A percentile compares a stretch with the other conserved stretches of the same genome.
phyloP scores from a whole-genome alignment of 2,113 vertebrate species.

The Paralichthys olivaceus region DNA sequence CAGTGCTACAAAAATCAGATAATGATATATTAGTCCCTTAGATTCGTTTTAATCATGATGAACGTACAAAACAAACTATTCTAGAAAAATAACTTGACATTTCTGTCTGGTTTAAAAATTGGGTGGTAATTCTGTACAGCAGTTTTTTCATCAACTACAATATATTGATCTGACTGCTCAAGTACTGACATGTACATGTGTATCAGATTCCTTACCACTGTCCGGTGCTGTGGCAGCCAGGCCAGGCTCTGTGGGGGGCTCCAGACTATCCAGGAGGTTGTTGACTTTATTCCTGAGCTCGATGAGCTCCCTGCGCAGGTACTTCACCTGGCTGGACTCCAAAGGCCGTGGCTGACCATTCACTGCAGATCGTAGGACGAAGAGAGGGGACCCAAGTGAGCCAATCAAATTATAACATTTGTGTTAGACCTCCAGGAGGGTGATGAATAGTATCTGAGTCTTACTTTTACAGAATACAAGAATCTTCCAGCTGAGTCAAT shows the following conservation, averaged over 20 bases:
- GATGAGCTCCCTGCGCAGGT: constrained; percentile 95
- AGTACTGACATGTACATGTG: not conserved
- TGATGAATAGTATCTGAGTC: constrained; percentile 1
- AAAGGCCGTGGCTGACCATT: constrained; percentile 96
- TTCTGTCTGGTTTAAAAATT: too few relatives aligned
- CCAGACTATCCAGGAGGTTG: constrained; percentile 93
- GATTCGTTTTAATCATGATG: too few relatives aligned
- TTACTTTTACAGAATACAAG: constrained; percentile 5
- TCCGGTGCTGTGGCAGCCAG: constrained; percentile 86
- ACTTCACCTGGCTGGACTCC: constrained; percentile 98
- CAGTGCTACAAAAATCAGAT: too few relatives aligned
- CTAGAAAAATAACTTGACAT: too few relatives aligned
- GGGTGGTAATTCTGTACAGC: too few relatives aligned
- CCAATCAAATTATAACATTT: not conserved
- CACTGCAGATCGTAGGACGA: constrained; percentile 82
- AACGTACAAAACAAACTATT: too few relatives aligned
- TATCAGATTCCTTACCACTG: constrained; percentile 82
- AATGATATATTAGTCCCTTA: too few relatives aligned
- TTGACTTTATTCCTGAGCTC: constrained; percentile 99
- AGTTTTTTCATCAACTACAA: not conserved
- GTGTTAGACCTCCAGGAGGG: not conserved
- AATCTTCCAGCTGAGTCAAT: not conserved
- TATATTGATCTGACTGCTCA: not conserved
- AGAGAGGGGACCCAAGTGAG: not conserved
- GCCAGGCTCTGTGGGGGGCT: constrained; percentile 91